phyloP scores from a whole-genome alignment of 2,113 vertebrate species.

The Motacilla alba region DNA sequence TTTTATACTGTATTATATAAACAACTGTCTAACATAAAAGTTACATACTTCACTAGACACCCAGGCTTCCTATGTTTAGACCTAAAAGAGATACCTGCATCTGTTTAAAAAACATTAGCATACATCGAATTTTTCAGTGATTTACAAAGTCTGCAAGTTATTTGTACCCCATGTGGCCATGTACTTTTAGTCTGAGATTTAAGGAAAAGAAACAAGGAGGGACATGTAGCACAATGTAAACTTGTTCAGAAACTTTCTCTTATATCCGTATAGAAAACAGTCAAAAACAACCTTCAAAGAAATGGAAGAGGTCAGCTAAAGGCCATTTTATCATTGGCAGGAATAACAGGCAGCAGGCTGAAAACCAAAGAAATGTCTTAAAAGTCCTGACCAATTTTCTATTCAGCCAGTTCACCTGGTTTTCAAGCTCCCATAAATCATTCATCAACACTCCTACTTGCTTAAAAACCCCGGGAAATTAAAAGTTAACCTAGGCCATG shows the following conservation, averaged over 20 bases:
- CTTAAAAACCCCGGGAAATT: background rate
- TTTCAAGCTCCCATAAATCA: background rate
- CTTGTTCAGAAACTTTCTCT: background rate
- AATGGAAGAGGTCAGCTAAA: background rate
- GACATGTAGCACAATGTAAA: background rate
- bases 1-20: background rate
- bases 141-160: background rate
- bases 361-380: background rate
- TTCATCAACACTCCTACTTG: background rate
- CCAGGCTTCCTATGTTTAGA: background rate
- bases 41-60: background rate
- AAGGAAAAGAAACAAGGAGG: background rate
- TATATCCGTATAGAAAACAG: background rate
- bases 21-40: background rate
- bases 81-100: background rate
- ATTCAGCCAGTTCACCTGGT: background rate
- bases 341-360: background rate
- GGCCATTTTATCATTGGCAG: background rate
- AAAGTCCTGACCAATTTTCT: background rate
- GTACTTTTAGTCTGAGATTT: background rate
- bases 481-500: background rate
- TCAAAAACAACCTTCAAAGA: background rate
- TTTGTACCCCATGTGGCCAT: background rate
- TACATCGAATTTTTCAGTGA: background rate
- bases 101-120: background rate